Evolutionary conservation across 30 jellyfish, hydroid and myxozoan species (phyloP), one percentile per base, ranked within the genome.

Genomic region (Haliclystus octoradiatus): DNA sequence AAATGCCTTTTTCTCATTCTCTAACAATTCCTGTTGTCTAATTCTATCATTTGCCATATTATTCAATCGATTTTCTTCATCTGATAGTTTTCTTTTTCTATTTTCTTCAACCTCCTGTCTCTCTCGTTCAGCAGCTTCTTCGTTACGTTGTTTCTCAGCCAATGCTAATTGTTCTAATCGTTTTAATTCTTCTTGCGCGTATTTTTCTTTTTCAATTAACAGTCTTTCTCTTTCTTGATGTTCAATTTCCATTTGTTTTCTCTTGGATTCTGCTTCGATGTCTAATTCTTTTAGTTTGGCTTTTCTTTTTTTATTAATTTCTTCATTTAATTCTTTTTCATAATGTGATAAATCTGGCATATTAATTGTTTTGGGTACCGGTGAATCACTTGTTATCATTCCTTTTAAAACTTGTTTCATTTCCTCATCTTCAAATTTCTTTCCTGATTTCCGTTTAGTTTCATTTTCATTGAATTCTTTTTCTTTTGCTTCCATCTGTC

Each of bases 381-480:
- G 9, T 40, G 57, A 19, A 9, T 40, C 57, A 5, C 19, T 19
- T 40, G 57, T 40, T 19, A 40, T 9, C 57, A 40, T 40, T 40
- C 57, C 57, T 40, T 40, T 19, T 40, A 40, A 19, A 40, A 40
- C 57, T 19, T 40, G 9, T 19, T 40, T 40, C 19, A 40, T 40
- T 40, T 64, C 73, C 19, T 22, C 24, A 13, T 25, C 73, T 64
- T 64, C 66, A n/a, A 64, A 64, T 64, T 29, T 22, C 64, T 64
- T 64, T 13, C 31, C 73, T 31, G 13, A 3, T 24, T 64, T 64
- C 31, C 65, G 25, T 64, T 29, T 25, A 9, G 25, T 24, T 29
- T 64, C 73, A 13, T 25, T 14, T 24, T 64, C 73, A 12, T 40
- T 40, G 19, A 5, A 22, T 22, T 22, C 65, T n/a, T 29, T 64